phyloP scores from a whole-genome alignment of 2,888 invertebrate genomes.

The Tortrix viridana region DNA sequence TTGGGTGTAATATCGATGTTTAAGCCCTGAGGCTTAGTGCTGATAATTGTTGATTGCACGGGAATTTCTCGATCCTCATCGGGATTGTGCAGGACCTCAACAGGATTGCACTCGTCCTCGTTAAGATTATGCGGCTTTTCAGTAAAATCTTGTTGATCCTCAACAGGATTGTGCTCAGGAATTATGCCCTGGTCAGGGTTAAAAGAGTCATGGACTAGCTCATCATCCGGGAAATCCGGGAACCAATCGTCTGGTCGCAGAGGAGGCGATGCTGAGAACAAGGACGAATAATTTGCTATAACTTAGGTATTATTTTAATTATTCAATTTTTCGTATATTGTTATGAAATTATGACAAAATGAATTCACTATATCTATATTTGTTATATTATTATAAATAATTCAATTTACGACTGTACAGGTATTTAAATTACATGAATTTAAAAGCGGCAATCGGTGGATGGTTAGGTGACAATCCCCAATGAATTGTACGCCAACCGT shows the following conservation, averaged over 20 bases:
- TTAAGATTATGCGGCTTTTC: not conserved
- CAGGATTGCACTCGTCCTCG: not conserved
- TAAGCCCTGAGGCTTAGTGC: not conserved
- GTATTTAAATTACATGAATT: slow-evolving; percentile 26
- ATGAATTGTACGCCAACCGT: no score
- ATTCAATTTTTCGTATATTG: no score
- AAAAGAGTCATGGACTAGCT: not conserved
- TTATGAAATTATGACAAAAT: no score
- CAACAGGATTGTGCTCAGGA: not conserved
- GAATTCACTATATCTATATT: slow-evolving; percentile 9
- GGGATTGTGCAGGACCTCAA: not conserved
- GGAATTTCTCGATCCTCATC: no score
- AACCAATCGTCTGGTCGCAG: slow-evolving; percentile 15
- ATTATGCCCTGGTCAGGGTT: not conserved
- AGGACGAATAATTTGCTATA: not conserved
- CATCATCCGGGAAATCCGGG: slow-evolving; percentile 2
- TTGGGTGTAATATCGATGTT: not conserved
- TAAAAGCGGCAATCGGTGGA: no score
- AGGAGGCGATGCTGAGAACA: slow-evolving; percentile 13
- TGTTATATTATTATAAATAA: not conserved
- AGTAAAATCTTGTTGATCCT: not conserved
- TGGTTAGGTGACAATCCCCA: no score
- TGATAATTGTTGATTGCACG: not conserved
- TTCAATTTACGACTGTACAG: slow-evolving; percentile 11
- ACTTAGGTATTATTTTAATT: no score